phyloP scores from a whole-genome alignment of 1,140 invertebrate species.

The Antheraea mylitta region DNA sequence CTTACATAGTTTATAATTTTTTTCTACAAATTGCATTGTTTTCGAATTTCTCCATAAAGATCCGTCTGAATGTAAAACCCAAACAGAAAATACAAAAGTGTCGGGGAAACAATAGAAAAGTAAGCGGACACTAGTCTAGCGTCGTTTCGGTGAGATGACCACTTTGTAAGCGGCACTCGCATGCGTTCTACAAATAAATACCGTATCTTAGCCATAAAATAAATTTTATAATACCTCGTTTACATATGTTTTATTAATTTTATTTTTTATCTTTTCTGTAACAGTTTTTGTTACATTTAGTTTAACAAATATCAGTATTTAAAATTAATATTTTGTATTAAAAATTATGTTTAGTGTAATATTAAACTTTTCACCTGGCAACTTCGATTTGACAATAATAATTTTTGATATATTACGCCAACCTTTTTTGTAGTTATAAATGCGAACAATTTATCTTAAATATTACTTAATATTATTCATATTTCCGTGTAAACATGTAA shows the following conservation, averaged over 20 bases:
- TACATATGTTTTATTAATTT: too few relatives aligned
- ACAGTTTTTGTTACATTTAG: too few relatives aligned
- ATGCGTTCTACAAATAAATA: not conserved
- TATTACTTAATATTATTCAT: too few relatives aligned
- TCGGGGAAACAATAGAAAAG: constrained; percentile 30
- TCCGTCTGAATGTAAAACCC: not conserved
- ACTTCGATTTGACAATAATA: not conserved
- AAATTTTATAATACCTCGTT: too few relatives aligned
- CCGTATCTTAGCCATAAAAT: too few relatives aligned
- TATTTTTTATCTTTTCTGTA: too few relatives aligned
- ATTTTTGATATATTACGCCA: not conserved
- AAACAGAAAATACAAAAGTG: constrained; percentile 11
- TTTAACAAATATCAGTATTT: too few relatives aligned
- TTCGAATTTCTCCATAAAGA: constrained; percentile 8
- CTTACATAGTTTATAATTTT: not conserved
- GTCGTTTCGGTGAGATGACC: constrained; percentile 19
- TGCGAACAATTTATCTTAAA: too few relatives aligned
- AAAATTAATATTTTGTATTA: too few relatives aligned
- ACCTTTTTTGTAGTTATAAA: not conserved
- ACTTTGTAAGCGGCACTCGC: constrained; percentile 1
- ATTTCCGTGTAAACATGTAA: too few relatives aligned
- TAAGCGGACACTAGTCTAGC: constrained; percentile 41
- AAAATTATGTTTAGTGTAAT: too few relatives aligned
- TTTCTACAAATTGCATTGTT: not conserved
- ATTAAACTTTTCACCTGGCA: not conserved